A percentile compares a stretch with the other conserved stretches of the same genome.
Conservation (phyloP, 1,140 invertebrate genomes). For the Grapholita molesta region DNA sequence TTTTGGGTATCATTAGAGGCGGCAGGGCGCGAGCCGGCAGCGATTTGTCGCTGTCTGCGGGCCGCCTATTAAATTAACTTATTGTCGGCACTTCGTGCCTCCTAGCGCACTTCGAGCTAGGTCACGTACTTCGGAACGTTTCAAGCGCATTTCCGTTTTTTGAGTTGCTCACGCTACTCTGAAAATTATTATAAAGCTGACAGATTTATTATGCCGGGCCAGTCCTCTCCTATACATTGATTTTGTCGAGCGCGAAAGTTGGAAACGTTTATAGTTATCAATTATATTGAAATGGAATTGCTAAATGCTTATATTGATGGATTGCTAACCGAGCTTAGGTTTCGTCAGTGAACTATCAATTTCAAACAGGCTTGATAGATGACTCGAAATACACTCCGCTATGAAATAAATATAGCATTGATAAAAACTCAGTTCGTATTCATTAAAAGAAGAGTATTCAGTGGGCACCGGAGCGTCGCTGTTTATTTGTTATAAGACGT, state of each 20-base stretch:
- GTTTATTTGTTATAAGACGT: constrained; percentile 47
- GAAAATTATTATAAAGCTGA: not conserved
- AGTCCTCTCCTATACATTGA: not conserved
- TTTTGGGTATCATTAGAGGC: constrained; percentile 15
- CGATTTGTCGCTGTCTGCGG: constrained; percentile 23
- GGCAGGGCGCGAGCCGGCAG: constrained; percentile 19
- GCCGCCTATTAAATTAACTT: constrained; percentile 21
- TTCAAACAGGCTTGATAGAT: not conserved
- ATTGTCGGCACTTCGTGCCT: constrained; percentile 15
- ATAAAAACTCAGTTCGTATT: not conserved
- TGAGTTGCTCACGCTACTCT: constrained; percentile 28
- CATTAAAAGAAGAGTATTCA: not conserved
- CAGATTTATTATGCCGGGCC: not conserved
- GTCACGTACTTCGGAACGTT: constrained; percentile 62
- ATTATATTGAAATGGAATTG: not conserved
- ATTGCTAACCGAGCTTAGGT: not conserved
- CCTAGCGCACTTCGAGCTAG: constrained; percentile 22
- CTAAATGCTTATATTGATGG: not conserved
- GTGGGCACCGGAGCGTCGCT: constrained; percentile 1
- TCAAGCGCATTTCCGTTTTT: constrained; percentile 57
- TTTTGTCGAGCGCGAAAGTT: not conserved
- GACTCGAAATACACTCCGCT: not conserved
- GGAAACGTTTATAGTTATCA: not conserved
- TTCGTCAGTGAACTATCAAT: not conserved
- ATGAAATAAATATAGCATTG: not conserved